Conservation (phyloP, 2,113 vertebrate species). For the Chascanopsetta lugubris region DNA sequence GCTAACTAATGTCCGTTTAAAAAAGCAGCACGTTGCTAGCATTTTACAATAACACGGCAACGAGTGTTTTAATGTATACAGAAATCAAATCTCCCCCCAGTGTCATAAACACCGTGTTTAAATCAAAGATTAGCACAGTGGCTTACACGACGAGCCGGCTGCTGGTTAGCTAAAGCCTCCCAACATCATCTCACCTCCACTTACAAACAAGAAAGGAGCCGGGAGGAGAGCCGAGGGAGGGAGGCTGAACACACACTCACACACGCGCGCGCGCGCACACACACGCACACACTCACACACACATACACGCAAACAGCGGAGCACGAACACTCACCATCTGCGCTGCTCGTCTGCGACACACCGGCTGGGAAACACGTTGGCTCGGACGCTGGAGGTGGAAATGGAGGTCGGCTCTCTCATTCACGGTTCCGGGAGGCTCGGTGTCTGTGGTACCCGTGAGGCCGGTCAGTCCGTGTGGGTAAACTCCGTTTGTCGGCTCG, state of each 20-base stretch:
- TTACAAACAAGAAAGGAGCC: conserved; percentile 29
- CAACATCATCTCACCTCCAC: conserved; percentile 68
- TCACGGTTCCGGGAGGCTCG: background rate
- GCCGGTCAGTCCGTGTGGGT: conserved; percentile 59
- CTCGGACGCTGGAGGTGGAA: conserved; percentile 23
- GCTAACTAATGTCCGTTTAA: conserved; percentile 20
- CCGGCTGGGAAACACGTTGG: conserved; percentile 32
- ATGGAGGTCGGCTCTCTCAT: conserved; percentile 32
- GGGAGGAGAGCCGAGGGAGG: conserved; percentile 53
- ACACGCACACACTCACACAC: conserved; percentile 43
- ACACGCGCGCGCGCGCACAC: conserved; percentile 54
- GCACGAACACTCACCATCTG: conserved; percentile 80
- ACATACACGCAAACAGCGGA: conserved; percentile 44
- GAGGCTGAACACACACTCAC: conserved; percentile 33
- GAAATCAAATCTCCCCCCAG: background rate
- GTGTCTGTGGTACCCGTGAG: conserved; percentile 29
- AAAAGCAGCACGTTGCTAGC: conserved; percentile 32
- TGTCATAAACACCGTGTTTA: background rate
- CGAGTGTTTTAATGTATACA: conserved; percentile 12
- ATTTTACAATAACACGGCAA: conserved; percentile 22
- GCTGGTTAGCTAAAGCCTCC: conserved; percentile 15
- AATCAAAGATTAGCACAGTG: background rate
- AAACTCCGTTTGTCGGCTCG: conserved; percentile 52
- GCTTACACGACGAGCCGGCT: conserved; percentile 1
- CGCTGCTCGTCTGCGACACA: conserved; percentile 45